Evolutionary conservation across 2,888 invertebrate genomes (phyloP).

Genomic region (Chrysina gloriosa): DNA sequence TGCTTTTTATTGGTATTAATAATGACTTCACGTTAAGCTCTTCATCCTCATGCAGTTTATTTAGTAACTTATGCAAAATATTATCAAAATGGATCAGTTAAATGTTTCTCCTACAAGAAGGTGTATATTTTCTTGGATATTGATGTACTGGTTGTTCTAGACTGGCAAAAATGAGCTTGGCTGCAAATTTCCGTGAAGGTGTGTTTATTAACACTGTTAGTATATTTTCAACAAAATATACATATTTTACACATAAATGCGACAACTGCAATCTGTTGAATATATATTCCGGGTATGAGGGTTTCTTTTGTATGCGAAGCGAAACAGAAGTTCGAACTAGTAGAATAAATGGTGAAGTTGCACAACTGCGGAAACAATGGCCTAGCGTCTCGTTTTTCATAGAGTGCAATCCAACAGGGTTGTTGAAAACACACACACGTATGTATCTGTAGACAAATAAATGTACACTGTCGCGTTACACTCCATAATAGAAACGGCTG

Average conservation of each 20-base stretch:
- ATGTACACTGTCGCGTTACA: slow-evolving; percentile 6
- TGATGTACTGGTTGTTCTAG: too few relatives aligned
- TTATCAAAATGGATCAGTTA: too few relatives aligned
- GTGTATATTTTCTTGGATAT: too few relatives aligned
- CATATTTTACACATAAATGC: neutral
- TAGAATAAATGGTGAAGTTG: slow-evolving; percentile 15
- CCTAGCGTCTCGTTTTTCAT: slow-evolving; percentile 7
- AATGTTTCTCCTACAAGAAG: too few relatives aligned
- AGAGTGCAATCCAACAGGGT: neutral
- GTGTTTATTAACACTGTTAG: too few relatives aligned
- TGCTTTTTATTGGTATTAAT: too few relatives aligned
- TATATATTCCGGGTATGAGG: slow-evolving; percentile 13
- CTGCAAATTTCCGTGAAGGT: too few relatives aligned
- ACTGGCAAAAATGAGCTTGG: too few relatives aligned
- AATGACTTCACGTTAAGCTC: too few relatives aligned
- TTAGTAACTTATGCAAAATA: too few relatives aligned
- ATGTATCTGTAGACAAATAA: neutral
- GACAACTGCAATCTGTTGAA: slow-evolving; percentile 20
- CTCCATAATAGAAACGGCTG: slow-evolving; percentile 12
- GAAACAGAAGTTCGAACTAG: slow-evolving; percentile 3
- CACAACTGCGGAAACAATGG: slow-evolving; percentile 28
- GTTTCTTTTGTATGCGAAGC: slow-evolving; percentile 25
- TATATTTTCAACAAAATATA: neutral
- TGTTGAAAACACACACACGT: neutral
- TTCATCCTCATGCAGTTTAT: too few relatives aligned